Evolutionary conservation across 92 coral and sea anemone species (phyloP), one percentile per base, ranked within the genome.

Genomic region (Nematostella vectensis): DNA sequence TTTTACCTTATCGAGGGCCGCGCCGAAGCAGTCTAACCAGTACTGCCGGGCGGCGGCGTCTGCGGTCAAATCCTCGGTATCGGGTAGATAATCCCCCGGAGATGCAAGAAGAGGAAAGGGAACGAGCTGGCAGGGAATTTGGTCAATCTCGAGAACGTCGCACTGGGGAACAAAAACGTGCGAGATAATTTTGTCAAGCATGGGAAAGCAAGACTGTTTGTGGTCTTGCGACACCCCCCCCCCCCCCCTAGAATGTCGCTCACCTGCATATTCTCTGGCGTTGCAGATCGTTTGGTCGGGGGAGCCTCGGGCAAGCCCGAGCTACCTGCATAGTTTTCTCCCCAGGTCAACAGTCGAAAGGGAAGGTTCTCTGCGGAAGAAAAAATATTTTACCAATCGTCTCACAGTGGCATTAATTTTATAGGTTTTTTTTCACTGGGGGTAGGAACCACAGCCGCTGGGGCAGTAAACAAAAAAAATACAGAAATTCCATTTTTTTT

Each of bases 271-370:
- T 11, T 45, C 11, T 45, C 51, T 6, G 18, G 23, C 4, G 51
- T 45, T 4, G 4, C 18, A 22, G 51, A 45, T 17, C 51, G 12
- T 11, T 17, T 17, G 12, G 21, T 17, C 18, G 23, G 12, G 12
- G 51, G 11, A 8, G 54, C 53, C 16, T 85, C 58, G 1, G 83
- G 75, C 33, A 89, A 54, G 1, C 97, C 97, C 19, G 97, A 85
- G 18, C 97, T 89, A 25, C 95, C 97, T 2, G 97, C 97, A 54
- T 73, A 89, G 58, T 89, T 89, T 65, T 89, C 97, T 18, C 95
- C 83, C 97, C 97, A 89, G 31, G 82, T 86, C 21, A 69, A 37
- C n/a, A 65, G 71, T 24, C 83, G 54, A 25, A 62, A 24, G 1
- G 68, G 69, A 13, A 73, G 53, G 55, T 70, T 63, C 27, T 45